Base-by-base conservation (phyloP, 2,797 vertebrate genomes). In the Acanthopagrus latus region DNA sequence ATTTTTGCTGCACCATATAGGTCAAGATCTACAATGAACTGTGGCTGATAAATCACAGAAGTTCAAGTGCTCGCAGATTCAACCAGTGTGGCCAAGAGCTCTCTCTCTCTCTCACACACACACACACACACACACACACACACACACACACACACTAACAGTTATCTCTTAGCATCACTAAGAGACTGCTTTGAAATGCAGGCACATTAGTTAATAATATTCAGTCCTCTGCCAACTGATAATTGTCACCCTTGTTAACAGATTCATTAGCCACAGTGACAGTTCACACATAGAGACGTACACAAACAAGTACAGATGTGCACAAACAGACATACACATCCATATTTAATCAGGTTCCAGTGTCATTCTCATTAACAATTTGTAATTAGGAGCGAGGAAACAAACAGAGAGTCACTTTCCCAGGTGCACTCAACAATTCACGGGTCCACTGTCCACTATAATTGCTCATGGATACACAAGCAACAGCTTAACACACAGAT, bases 301-400 rank as follows among this genome's bases (percentile, higher is more conserved):
- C 43, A 62, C 50, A 66, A 47, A 69, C 54, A 69, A 43, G 21
- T 54, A 60, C 66, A 74, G 20, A 63, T 46, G 16, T 20, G 46
- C 54, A 78, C 43, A 80, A 64, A 73, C 60, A 70, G 12, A 46
- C 54, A 43, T 29, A 47, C 57, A 67, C 65, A 56, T 76, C 23
- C 48, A 71, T 76, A 81, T 76, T 76, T 77, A 25, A 78, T 71
- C 75, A 81, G 51, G 48, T 71, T 56, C 50, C 20, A 48, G 65
- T 76, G 67, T 76, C 65, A 76, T 60, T 80, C 47, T 85, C 77
- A 81, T 76, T 81, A 74, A 66, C 70, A 70, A 21, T 51, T 62
- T 71, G 23, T 77, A 73, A 83, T 84, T 77, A 57, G 72, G n/a
- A 64, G 16, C 5, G 20, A 55, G 60, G 65, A 63, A 76, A 43